Base-by-base conservation (phyloP, 1,140 invertebrate species). In the Halesus radiatus region DNA sequence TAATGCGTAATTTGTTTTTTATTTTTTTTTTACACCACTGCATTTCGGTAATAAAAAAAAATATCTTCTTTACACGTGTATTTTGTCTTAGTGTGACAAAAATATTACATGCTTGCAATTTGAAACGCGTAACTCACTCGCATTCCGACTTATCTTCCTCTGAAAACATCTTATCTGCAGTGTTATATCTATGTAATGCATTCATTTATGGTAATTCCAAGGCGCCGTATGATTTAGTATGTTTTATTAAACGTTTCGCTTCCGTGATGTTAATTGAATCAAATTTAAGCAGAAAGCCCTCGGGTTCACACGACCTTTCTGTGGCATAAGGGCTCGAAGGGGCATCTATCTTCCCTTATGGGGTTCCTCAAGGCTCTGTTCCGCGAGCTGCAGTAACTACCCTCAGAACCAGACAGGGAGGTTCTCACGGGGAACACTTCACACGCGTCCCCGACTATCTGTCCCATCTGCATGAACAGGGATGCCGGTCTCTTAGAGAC, bases 341-440 rank as follows among this genome's bases (percentile, higher is more conserved):
- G 66, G 66, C 18, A 70, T 70, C 22, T 74, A 52, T 70, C 20
- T 73, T 73, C 32, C 64, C 64, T 4, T n/a, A 18, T 26, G 26
- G 73, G 23, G 52, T 32, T 18, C 73, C 73, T 60, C 16, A 29
- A 54, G 54, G 73, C 58, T n/a, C 56, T 29, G 32, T 54, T 52
- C 70, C 70, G 23, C 56, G 50, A 54, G 22, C 70, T 70, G 18
- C 45, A n/a, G 70, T 53, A 13, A 45, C 37, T 45, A 45, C 37
- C 37, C 37, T 45, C 10, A 23, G 18, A 13, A 16, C 50, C 23
- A 53, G 0, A 22, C 52, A 20, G 22, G 70, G 50, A 74, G 53
- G n/a, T 78, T 78, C 76, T 64, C 76, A 78, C 76, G 76, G 64
- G 26, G 10, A 10, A 64, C 20, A 50, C 76, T 77, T 77, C 58